Evolutionary conservation across 53 echinoderm and acorn worm species (phyloP).

Genomic region (Arbacia lixula): DNA sequence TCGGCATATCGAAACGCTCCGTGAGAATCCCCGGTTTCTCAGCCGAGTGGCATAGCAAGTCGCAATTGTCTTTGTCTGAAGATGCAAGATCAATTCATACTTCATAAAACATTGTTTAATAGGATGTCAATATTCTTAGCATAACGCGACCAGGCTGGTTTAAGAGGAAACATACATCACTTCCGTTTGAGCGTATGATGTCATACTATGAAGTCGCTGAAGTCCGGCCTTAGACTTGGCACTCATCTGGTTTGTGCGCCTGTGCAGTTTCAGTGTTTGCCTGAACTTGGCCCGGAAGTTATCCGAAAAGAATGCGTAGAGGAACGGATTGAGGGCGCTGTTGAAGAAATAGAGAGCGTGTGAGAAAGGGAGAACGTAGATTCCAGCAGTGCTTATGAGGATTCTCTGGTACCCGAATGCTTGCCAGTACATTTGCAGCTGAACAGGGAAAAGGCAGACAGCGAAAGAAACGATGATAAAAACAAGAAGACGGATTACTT

Average conservation of each 20-base stretch:
- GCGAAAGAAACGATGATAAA: constrained; percentile 83
- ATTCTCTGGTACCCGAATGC: constrained; percentile 51
- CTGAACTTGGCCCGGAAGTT: constrained; percentile 87
- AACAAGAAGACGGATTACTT: constrained; percentile 82
- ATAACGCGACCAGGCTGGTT: no score
- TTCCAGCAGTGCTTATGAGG: constrained; percentile 47
- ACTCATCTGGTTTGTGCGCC: constrained; percentile 47
- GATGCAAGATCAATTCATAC: no score
- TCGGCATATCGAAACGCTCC: no score
- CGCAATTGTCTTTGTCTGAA: no score
- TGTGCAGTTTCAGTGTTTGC: constrained; percentile 68
- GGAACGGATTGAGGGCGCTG: constrained; percentile 93
- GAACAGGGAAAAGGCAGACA: constrained; percentile 87
- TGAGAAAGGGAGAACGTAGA: constrained; percentile 63
- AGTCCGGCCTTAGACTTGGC: constrained; percentile 56
- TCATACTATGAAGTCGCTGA: constrained; percentile 72
- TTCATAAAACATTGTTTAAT: no score
- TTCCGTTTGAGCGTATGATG: constrained; percentile 84
- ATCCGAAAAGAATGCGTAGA: constrained; percentile 95
- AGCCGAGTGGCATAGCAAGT: no score
- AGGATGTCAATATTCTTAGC: no score
- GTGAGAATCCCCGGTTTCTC: no score
- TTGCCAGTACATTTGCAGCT: constrained; percentile 61
- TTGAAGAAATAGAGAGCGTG: constrained; percentile 81
- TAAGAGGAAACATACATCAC: constrained; percentile 38